Evolutionary conservation across 2,888 invertebrate species (phyloP).

Genomic region (Drosophila barbarae): DNA sequence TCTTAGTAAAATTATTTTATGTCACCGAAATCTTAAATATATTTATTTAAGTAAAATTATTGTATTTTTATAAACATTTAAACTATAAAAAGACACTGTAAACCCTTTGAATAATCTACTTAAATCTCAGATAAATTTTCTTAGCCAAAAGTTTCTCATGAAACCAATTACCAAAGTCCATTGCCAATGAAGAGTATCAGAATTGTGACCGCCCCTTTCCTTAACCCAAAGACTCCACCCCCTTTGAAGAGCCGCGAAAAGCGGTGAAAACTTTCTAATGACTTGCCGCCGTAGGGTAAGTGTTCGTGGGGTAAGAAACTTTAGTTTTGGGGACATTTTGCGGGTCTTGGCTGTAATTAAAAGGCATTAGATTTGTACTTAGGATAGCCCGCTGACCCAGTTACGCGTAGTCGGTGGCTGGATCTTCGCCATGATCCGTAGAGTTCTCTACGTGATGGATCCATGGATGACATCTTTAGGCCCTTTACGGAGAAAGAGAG

Average conservation of each 20-base stretch:
- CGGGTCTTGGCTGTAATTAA: conserved; percentile 27
- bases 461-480: conserved; percentile 22
- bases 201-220: conserved; percentile 12
- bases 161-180: background rate
- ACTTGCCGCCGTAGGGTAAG: conserved; percentile 4
- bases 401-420: conserved; percentile 33
- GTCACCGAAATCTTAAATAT: no score
- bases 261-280: conserved; percentile 29
- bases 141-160: background rate
- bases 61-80: no score
- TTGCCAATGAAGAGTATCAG: conserved; percentile 10
- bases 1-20: no score
- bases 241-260: conserved; percentile 1
- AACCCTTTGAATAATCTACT: no score
- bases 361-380: conserved; percentile 37
- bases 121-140: background rate
- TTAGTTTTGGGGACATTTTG: conserved; percentile 25
- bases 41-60: no score
- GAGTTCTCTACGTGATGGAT: conserved; percentile 40
- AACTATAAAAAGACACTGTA: no score
- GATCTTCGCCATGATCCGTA: conserved; percentile 13
- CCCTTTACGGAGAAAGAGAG: conserved; percentile 46
- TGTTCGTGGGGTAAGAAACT: conserved; percentile 11
- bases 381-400: conserved; percentile 47
- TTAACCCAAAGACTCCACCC: conserved; percentile 15